Evolutionary conservation across 2,888 invertebrate genomes (phyloP), one percentile per base, ranked within the genome.

Genomic region (Andrena bicolor): DNA sequence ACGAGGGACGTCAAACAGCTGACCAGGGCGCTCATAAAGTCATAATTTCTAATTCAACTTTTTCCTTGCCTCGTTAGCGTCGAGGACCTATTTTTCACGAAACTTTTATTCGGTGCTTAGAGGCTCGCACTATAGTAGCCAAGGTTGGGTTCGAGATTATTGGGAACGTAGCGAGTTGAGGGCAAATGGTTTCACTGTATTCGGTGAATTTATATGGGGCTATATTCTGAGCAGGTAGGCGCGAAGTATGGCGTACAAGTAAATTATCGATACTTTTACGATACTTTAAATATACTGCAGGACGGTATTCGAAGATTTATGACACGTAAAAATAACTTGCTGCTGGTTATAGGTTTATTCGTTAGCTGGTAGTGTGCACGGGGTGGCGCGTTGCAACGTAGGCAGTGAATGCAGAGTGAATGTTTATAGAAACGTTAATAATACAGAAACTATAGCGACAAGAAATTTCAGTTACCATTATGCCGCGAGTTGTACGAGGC

Each of bases 101-200:
- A 68, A 86, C 73, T 78, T 77, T 83, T 65, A 65, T 32, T 35
- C 70, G 64, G 74, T 70, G 73, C 60, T 82, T 72, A 66, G 66
- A 82, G 41, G 53, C 79, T 64, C 35, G 49, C 35, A 28, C 51
- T 53, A 41, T 28, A 60, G 73, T 63, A 60, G 73, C 56, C 72
- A 28, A 48, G 65, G 64, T 66, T 78, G 26, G 28, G 30, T 10
- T 63, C 68, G 58, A 49, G 75, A 28, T 26, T 63, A 56, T 23
- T 23, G 64, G 63, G 64, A 77, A 77, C 73, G 48, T 10, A 10
- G 56, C n/a, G 65, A 53, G 48, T n/a, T 26, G 10, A 30, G 56
- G 32, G n/a, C 20, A 48, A 64, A 75, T 8, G 13, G 53, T 7
- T 41, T 13, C 41, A 66, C 32, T 64, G 30, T 32, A 13, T 32